A percentile compares a stretch with the other conserved stretches of the same genome.
Conservation (phyloP, 2,888 invertebrate genomes). For the Xestia c-nigrum region DNA sequence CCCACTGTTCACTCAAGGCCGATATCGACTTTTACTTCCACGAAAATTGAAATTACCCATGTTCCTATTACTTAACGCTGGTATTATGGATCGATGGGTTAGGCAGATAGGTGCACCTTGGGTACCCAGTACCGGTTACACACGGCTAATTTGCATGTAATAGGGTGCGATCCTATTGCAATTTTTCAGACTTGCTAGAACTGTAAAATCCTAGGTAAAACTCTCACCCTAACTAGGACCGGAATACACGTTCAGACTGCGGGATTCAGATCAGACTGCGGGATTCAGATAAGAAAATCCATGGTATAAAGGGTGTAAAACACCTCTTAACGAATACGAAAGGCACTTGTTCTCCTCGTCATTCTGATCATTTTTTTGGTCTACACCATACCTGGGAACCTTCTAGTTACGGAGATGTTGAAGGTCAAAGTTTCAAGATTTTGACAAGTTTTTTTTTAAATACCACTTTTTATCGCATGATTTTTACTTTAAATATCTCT, state of each 20-base stretch:
- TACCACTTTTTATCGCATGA: too few relatives aligned
- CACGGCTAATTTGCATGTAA: neutral
- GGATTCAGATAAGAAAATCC: neutral
- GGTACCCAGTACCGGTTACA: neutral
- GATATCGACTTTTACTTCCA: neutral
- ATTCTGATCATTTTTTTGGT: too few relatives aligned
- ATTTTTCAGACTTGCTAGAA: neutral
- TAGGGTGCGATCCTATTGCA: neutral
- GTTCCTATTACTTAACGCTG: neutral
- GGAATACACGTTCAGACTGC: neutral
- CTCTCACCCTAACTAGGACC: neutral
- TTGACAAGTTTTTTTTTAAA: too few relatives aligned
- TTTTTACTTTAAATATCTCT: too few relatives aligned
- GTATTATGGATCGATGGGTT: neutral
- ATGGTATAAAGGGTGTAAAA: too few relatives aligned
- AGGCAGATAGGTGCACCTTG: neutral
- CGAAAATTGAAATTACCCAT: neutral
- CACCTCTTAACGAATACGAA: too few relatives aligned
- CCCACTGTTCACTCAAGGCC: slow-evolving; percentile 5
- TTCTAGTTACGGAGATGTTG: too few relatives aligned
- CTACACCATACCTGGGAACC: too few relatives aligned
- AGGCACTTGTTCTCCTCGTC: too few relatives aligned
- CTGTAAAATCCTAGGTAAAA: neutral
- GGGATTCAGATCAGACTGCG: neutral
- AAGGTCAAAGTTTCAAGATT: too few relatives aligned